Conservation (phyloP, 2,113 vertebrate genomes). For the Phalacrocorax pelagicus region DNA sequence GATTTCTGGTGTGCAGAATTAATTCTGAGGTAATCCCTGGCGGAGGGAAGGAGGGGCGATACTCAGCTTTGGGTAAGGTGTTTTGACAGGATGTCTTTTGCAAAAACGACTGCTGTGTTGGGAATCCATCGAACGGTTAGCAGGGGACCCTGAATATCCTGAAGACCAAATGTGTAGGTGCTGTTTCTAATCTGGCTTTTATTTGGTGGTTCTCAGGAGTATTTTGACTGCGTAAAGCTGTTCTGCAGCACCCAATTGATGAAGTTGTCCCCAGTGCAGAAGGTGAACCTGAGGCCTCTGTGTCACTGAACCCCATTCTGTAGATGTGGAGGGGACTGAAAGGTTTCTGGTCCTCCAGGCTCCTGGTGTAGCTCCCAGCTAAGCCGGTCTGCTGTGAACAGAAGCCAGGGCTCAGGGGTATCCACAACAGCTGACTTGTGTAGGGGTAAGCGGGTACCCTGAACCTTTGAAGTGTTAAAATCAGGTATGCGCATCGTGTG, state of each 20-base stretch:
- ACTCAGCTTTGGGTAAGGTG: neutral
- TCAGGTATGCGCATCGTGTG: neutral
- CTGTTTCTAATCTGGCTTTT: neutral
- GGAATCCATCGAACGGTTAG: neutral
- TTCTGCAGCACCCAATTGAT: neutral
- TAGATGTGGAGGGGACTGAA: no score
- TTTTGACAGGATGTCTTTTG: neutral
- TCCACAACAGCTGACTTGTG: neutral
- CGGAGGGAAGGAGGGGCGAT: accelerated
- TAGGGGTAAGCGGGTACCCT: neutral
- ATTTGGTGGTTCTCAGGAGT: neutral
- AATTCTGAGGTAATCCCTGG: neutral
- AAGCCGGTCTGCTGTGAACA: neutral
- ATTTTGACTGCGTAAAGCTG: neutral
- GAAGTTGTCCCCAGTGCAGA: neutral
- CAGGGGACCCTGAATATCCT: no score
- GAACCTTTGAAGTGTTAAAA: neutral
- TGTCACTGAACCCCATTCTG: neutral
- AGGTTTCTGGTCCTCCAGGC: neutral
- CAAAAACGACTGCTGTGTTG: neutral
- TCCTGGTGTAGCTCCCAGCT: neutral
- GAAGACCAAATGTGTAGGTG: neutral
- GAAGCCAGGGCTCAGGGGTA: neutral
- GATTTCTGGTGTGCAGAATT: neutral
- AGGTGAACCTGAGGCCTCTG: neutral